phyloP scores from a whole-genome alignment of 2,888 invertebrate genomes.

The Leptinotarsa haldemani region DNA sequence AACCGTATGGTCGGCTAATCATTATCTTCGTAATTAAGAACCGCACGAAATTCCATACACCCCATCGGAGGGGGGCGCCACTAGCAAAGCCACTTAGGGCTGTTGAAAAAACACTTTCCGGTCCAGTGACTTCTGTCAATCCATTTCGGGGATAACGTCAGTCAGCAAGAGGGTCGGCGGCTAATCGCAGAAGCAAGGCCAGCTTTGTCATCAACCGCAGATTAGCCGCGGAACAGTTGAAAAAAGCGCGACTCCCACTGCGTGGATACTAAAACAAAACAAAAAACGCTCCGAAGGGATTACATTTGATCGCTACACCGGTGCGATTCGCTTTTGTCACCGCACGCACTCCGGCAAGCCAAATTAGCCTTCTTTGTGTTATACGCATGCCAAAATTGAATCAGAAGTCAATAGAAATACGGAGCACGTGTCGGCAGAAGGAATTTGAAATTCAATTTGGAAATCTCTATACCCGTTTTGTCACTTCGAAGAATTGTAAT shows the following conservation, averaged over 20 bases:
- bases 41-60: slow-evolving; percentile 29
- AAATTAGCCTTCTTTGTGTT: slow-evolving; percentile 57
- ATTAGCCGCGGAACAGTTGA: slow-evolving; percentile 48
- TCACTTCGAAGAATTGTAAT: slow-evolving; percentile 42
- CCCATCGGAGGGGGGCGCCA: slow-evolving; percentile 30
- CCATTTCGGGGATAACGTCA: slow-evolving; percentile 54
- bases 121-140: slow-evolving; percentile 57
- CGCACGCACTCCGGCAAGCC: slow-evolving; percentile 44
- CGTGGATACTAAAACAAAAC: slow-evolving; percentile 46
- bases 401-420: slow-evolving; percentile 59
- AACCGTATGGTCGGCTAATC: slow-evolving; percentile 17
- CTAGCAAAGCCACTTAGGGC: slow-evolving; percentile 36
- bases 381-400: slow-evolving; percentile 55
- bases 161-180: slow-evolving; percentile 43
- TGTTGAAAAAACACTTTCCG: slow-evolving; percentile 51
- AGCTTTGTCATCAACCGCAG: slow-evolving; percentile 56
- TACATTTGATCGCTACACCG: slow-evolving; percentile 50
- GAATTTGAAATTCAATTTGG: slow-evolving; percentile 49
- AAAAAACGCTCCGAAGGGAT: slow-evolving; percentile 53
- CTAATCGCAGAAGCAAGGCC: slow-evolving; percentile 50
- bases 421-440: slow-evolving; percentile 44
- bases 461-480: slow-evolving; percentile 44
- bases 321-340: slow-evolving; percentile 48
- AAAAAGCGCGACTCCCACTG: slow-evolving; percentile 41
- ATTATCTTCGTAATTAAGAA: slow-evolving; percentile 30